Percentiles rank a stretch among this genome's conserved stretches.
Evolutionary conservation across 2,888 invertebrate species (phyloP).

Genomic region (Pilophorus perplexus): DNA sequence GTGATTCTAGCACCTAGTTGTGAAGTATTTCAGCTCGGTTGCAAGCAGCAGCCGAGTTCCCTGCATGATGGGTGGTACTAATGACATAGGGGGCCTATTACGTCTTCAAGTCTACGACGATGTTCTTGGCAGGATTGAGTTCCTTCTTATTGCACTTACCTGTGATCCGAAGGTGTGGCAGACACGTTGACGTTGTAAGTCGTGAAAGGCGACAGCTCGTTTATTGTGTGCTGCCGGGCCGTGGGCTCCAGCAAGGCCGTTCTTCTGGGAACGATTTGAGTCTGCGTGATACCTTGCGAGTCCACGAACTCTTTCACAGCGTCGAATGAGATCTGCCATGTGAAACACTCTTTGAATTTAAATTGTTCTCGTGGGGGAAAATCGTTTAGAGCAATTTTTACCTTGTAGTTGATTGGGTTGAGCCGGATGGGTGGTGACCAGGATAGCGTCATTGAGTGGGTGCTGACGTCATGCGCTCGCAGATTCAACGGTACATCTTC

Average conservation of each 20-base stretch:
- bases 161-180: constrained; percentile 47
- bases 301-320: constrained; percentile 92
- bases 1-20: too few species aligned
- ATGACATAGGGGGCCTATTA: too few species aligned
- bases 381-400: too few species aligned
- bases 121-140: too few species aligned
- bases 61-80: too few species aligned
- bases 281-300: constrained; percentile 88
- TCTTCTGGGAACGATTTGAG: constrained; percentile 71
- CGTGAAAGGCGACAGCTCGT: constrained; percentile 88
- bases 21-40: too few species aligned
- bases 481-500: constrained; percentile 89
- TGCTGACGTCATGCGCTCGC: constrained; percentile 85
- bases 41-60: too few species aligned
- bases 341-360: neutral
- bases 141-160: too few species aligned
- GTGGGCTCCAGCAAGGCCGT: constrained; percentile 71
- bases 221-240: constrained; percentile 71
- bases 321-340: constrained; percentile 71
- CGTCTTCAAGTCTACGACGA: too few species aligned
- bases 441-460: constrained; percentile 87
- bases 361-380: too few species aligned
- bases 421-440: constrained; percentile 88
- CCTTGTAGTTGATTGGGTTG: constrained; percentile 82
- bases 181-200: constrained; percentile 84